Percentiles rank a stretch among this genome's conserved stretches.
Conservation (phyloP, 2,888 invertebrate genomes). For the Hemaris fuciformis region DNA sequence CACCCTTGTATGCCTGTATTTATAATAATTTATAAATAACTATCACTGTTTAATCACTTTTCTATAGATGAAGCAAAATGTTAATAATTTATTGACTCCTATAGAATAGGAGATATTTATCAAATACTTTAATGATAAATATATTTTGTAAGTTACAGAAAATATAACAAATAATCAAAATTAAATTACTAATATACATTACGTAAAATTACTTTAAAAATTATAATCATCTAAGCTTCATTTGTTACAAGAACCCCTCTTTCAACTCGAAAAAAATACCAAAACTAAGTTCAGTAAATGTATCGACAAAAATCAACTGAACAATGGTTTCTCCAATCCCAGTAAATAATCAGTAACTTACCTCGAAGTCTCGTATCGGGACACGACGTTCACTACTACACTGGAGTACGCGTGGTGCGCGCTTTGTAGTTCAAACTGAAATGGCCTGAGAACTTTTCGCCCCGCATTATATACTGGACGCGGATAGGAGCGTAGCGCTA, state of each 20-base stretch:
- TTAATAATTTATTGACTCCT: not conserved
- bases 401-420: slow-evolving; percentile 54
- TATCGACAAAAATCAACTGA: not conserved
- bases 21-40: slow-evolving; percentile 32
- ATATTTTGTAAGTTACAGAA: no score
- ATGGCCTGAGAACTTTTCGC: slow-evolving; percentile 48
- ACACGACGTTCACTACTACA: slow-evolving; percentile 42
- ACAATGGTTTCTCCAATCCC: not conserved
- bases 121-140: no score
- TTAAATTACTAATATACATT: no score
- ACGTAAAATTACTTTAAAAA: no score
- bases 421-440: slow-evolving; percentile 55
- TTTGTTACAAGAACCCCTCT: no score
- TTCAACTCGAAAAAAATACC: no score
- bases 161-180: no score
- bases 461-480: slow-evolving; percentile 55
- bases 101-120: not conserved
- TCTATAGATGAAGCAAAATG: not conserved
- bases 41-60: slow-evolving; percentile 17
- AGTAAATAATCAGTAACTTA: slow-evolving; percentile 43
- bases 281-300: not conserved
- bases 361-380: slow-evolving; percentile 55
- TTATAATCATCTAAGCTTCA: no score
- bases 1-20: slow-evolving; percentile 34
- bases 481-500: slow-evolving; percentile 43